Percentiles rank a stretch among this genome's conserved stretches.
phyloP scores from a whole-genome alignment of 1,140 invertebrate species.

The Drosophila fuyamai region DNA sequence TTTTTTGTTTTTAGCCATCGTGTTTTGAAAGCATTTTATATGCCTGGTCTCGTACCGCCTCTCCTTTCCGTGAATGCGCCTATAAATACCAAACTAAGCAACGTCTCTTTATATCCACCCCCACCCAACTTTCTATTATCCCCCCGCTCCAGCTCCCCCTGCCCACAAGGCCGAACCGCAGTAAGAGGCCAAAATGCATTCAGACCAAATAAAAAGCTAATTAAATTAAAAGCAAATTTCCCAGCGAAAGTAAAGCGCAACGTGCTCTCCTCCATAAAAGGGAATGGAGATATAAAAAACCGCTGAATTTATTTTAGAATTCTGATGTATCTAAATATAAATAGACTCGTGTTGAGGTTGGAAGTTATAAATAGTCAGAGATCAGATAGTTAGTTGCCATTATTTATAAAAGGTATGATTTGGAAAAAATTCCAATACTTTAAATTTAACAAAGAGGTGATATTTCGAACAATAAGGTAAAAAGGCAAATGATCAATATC shows the following conservation, averaged over 20 bases:
- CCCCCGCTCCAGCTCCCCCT: background rate
- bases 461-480: too few relatives aligned
- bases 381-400: background rate
- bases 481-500: too few relatives aligned
- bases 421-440: too few relatives aligned
- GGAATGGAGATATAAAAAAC: slow-evolving; percentile 1
- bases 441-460: too few relatives aligned
- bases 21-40: slow-evolving; percentile 47
- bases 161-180: slow-evolving; percentile 15
- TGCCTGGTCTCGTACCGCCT: slow-evolving; percentile 6
- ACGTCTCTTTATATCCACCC: slow-evolving; percentile 4
- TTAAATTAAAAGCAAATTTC: slow-evolving; percentile 44
- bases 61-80: slow-evolving; percentile 19
- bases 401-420: too few relatives aligned
- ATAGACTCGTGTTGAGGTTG: too few relatives aligned
- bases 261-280: background rate
- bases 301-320: slow-evolving; percentile 15
- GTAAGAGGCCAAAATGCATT: slow-evolving; percentile 32
- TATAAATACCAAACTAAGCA: slow-evolving; percentile 42
- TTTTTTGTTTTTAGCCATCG: slow-evolving; percentile 44
- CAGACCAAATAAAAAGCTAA: slow-evolving; percentile 47
- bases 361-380: background rate
- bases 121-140: slow-evolving; percentile 7
- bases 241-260: slow-evolving; percentile 25
- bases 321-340: slow-evolving; percentile 1